Conservation (phyloP, 1,140 invertebrate species). For the Oscheius sp. region DNA sequence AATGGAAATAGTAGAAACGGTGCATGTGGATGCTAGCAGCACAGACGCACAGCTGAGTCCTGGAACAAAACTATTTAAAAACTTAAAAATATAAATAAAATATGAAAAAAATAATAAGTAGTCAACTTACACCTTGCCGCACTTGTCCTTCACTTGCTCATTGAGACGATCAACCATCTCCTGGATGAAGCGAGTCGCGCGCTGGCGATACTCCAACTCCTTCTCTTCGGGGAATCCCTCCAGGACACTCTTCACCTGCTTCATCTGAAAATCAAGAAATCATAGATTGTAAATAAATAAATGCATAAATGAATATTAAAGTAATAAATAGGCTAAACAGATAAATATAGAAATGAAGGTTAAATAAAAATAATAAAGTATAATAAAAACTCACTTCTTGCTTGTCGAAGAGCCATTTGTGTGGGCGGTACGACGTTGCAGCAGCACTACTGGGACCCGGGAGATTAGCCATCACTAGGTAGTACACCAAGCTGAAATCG, state of each 20-base stretch:
- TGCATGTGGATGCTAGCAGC: conserved; percentile 12
- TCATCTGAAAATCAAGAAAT: conserved; percentile 1
- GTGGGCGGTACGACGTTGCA: background rate
- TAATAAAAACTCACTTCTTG: background rate
- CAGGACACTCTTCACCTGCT: background rate
- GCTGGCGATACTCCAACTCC: conserved; percentile 6
- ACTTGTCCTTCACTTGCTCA: background rate
- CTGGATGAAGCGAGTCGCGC: background rate
- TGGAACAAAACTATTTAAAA: background rate
- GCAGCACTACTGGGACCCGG: background rate
- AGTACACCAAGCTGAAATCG: conserved; percentile 5
- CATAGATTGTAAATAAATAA: background rate
- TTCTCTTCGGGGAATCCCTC: background rate
- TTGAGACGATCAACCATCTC: conserved; percentile 11
- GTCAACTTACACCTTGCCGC: background rate
- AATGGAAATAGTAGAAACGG: conserved; percentile 17
- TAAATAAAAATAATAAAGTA: background rate
- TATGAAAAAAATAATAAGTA: background rate
- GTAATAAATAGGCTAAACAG: background rate
- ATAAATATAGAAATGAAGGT: background rate
- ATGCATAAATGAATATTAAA: background rate
- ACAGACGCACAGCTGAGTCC: conserved; percentile 7
- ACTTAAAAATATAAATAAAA: background rate
- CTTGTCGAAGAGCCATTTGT: background rate
- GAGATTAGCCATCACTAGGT: background rate